Conservation (phyloP, 2,888 invertebrate species). For the Campoletis raptor region DNA sequence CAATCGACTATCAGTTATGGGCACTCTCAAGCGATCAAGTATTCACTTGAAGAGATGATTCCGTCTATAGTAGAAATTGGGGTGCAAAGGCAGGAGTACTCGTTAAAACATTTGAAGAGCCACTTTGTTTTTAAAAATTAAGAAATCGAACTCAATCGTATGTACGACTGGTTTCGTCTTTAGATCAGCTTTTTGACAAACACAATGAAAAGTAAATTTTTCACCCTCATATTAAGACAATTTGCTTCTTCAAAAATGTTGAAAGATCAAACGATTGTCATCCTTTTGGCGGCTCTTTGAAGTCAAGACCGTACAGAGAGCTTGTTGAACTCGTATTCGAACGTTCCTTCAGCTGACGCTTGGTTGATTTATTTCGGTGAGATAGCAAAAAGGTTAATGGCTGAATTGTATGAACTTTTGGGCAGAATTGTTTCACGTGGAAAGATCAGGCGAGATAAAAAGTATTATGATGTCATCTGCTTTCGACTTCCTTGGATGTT, state of each 20-base stretch:
- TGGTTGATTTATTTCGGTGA: neutral
- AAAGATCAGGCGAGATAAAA: slow-evolving; percentile 27
- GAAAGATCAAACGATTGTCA: neutral
- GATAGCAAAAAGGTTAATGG: neutral
- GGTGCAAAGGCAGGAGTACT: neutral
- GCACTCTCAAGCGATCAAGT: neutral
- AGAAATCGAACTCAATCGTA: neutral
- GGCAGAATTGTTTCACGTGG: neutral
- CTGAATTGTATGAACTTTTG: neutral
- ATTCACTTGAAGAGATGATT: neutral
- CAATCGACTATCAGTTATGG: neutral
- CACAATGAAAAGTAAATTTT: neutral
- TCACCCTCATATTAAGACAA: neutral
- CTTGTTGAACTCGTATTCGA: neutral
- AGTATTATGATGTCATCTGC: slow-evolving; percentile 8
- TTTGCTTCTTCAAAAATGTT: neutral
- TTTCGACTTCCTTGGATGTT: slow-evolving; percentile 54
- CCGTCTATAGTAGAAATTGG: neutral
- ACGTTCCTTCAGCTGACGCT: neutral
- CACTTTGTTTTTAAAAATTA: neutral
- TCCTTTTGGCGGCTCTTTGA: neutral
- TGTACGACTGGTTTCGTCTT: neutral
- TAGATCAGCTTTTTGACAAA: neutral
- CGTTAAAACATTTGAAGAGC: neutral
- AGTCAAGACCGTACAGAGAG: neutral